Conservation (phyloP, 1,140 invertebrate genomes). For the Trinorchestia longiramus region DNA sequence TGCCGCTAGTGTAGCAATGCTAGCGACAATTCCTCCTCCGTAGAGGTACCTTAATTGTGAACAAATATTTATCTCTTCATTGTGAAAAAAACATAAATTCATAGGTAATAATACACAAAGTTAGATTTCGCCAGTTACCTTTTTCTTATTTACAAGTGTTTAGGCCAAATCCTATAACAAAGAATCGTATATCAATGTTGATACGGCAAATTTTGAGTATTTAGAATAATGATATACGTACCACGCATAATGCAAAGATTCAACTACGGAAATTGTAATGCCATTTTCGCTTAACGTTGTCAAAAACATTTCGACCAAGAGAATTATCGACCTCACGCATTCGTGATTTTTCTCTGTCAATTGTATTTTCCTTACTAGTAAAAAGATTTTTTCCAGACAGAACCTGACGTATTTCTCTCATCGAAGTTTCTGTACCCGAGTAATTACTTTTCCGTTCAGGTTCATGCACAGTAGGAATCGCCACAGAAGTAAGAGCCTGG, state of each 20-base stretch:
- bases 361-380: not conserved
- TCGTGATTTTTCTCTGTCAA: not conserved
- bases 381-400: not conserved
- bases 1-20: too few species aligned
- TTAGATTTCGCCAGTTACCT: not conserved
- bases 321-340: not conserved
- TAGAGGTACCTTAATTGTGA: not conserved
- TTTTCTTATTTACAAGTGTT: not conserved
- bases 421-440: not conserved
- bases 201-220: not conserved
- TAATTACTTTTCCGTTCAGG: not conserved
- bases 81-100: too few species aligned
- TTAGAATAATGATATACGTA: not conserved
- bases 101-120: not conserved
- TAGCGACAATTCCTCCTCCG: too few species aligned
- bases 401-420: not conserved
- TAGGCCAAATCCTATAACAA: not conserved
- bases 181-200: not conserved
- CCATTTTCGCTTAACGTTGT: not conserved
- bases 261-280: slow-evolving; percentile 29
- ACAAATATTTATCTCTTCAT: too few species aligned
- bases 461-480: not conserved
- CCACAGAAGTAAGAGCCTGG: too few species aligned
- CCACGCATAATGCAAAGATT: not conserved
- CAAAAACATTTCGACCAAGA: not conserved